Evolutionary conservation across 2,888 invertebrate genomes (phyloP).

Genomic region (Hoplodrina ambigua): DNA sequence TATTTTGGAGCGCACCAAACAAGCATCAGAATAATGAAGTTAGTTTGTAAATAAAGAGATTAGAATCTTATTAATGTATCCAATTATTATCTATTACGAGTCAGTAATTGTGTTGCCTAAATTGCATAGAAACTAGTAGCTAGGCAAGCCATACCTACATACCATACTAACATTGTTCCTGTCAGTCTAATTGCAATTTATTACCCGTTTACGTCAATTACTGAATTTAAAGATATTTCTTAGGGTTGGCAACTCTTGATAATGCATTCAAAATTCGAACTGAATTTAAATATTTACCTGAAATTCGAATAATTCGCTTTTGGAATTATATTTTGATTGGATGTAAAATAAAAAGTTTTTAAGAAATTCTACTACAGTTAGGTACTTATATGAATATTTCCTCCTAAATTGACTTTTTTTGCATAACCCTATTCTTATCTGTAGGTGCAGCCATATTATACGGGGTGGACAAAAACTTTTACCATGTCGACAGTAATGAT

Average conservation of each 20-base stretch:
- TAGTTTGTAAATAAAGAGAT: conserved; percentile 30
- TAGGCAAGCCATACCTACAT: conserved; percentile 20
- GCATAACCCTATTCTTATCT: conserved; percentile 4
- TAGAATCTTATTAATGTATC: conserved; percentile 45
- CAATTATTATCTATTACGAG: conserved; percentile 52
- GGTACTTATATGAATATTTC: background rate
- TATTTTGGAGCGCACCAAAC: too few relatives aligned
- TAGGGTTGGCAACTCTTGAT: conserved; percentile 27
- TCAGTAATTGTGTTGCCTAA: conserved; percentile 47
- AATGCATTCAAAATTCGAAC: background rate
- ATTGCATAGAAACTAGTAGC: conserved; percentile 42
- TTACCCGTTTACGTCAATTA: conserved; percentile 60
- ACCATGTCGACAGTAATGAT: too few relatives aligned
- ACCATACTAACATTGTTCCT: conserved; percentile 52
- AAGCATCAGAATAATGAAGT: conserved; percentile 20
- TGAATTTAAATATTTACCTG: background rate
- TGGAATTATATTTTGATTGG: conserved; percentile 9
- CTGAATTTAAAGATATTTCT: conserved; percentile 54
- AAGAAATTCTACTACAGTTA: too few relatives aligned
- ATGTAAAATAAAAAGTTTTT: background rate
- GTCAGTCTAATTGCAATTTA: conserved; percentile 62
- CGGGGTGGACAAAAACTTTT: too few relatives aligned
- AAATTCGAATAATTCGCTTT: background rate
- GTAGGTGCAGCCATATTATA: background rate
- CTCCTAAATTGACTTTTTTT: background rate